phyloP scores from a whole-genome alignment of 92 coral and sea anemone genomes.

The Epizoanthus rinbou region DNA sequence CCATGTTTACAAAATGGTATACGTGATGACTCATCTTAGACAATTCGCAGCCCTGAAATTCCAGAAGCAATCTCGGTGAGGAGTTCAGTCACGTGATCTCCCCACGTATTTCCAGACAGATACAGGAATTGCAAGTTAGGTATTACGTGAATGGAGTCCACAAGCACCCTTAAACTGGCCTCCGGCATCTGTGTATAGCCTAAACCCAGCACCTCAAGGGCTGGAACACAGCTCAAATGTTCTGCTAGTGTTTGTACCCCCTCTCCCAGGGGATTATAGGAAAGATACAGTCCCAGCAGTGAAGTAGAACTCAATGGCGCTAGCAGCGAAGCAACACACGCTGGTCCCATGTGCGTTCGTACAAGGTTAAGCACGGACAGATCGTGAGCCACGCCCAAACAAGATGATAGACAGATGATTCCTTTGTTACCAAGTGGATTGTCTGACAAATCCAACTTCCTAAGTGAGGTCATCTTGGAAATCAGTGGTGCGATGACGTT shows the following conservation, averaged over 20 bases:
- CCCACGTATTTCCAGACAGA: constrained; percentile 4
- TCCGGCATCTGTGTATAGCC: constrained; percentile 14
- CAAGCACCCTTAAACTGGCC: not conserved
- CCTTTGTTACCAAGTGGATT: constrained; percentile 9
- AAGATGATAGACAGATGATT: not conserved
- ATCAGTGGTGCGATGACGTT: not conserved
- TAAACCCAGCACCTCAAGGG: not conserved
- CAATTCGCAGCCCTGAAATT: constrained; percentile 1
- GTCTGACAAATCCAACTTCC: constrained; percentile 5
- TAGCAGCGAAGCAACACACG: not conserved
- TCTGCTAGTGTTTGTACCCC: not conserved
- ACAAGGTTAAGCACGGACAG: not conserved
- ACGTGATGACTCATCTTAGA: not conserved
- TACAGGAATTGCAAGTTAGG: not conserved
- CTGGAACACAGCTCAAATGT: constrained; percentile 1
- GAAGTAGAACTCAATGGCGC: not conserved
- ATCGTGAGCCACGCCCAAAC: not conserved
- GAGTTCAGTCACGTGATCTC: constrained; percentile 6
- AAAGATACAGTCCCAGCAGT: not conserved
- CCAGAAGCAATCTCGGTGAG: not conserved
- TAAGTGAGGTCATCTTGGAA: constrained; percentile 4
- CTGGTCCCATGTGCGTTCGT: not conserved
- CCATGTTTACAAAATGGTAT: no score
- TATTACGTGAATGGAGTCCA: not conserved
- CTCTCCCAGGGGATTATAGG: not conserved